phyloP scores from a whole-genome alignment of 2,888 invertebrate genomes.

The Thalpophila matura region DNA sequence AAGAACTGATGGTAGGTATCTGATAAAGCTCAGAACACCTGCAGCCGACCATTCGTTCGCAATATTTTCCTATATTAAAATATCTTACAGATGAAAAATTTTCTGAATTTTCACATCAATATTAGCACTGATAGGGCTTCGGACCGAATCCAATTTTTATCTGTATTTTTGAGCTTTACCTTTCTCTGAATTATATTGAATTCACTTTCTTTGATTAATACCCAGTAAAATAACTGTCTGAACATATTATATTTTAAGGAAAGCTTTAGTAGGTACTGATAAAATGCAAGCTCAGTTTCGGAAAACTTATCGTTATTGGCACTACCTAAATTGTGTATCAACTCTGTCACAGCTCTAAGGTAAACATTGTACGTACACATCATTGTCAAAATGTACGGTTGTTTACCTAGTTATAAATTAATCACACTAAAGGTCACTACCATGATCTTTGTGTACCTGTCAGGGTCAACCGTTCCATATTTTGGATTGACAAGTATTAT shows the following conservation, averaged over 20 bases:
- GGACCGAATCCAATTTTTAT: background rate
- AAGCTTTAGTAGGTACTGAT: background rate
- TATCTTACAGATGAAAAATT: constrained; percentile 38
- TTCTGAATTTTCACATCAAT: constrained; percentile 30
- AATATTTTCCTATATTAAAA: constrained; percentile 41
- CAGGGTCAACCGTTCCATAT: constrained; percentile 24
- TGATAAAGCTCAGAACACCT: constrained; percentile 26
- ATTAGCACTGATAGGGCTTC: constrained; percentile 18
- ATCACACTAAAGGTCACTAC: constrained; percentile 31
- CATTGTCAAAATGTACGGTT: constrained; percentile 29
- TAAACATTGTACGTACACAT: constrained; percentile 24
- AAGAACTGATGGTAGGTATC: background rate
- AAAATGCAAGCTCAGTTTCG: no score
- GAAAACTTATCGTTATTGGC: constrained; percentile 16
- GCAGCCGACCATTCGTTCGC: constrained; percentile 18
- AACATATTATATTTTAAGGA: background rate
- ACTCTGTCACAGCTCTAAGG: constrained; percentile 16
- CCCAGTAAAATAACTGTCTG: background rate
- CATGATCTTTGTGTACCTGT: constrained; percentile 39
- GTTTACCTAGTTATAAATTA: constrained; percentile 40
- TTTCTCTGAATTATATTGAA: background rate
- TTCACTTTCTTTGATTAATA: background rate
- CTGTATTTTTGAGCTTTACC: background rate
- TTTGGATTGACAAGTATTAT: constrained; percentile 13
- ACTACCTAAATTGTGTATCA: constrained; percentile 21